Percentiles rank a stretch among this genome's conserved stretches.
These are phyloP conservation scores for Epistrophe grossulariae DNA, from an alignment of 2,888 invertebrate species.

Conservation along the genomic window DNA sequence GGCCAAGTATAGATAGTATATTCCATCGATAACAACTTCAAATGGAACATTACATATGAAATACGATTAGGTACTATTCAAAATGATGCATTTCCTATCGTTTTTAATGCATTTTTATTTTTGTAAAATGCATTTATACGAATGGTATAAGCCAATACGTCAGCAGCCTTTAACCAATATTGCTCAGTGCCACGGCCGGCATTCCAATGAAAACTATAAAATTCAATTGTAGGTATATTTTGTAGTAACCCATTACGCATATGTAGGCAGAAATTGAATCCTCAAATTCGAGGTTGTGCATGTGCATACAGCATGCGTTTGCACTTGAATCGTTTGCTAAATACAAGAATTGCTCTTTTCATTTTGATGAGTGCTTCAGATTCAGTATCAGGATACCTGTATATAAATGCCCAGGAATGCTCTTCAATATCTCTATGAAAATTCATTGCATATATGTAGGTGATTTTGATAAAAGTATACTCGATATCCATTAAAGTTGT, in stretches of 20 bases:
- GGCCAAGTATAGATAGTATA: too few relatives aligned
- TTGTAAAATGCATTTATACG: neutral
- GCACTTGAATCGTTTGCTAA: conserved; percentile 29
- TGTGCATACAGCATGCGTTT: neutral
- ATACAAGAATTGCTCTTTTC: conserved; percentile 47
- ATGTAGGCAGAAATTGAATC: neutral
- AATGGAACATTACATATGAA: neutral
- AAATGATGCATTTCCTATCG: neutral
- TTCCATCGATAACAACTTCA: neutral
- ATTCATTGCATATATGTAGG: conserved; percentile 5
- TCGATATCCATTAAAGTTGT: neutral
- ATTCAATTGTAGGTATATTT: conserved; percentile 4
- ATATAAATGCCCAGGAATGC: neutral
- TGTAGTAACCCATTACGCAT: neutral
- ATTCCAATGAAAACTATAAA: conserved; percentile 1
- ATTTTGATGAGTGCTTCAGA: neutral
- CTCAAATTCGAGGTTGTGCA: conserved; percentile 12
- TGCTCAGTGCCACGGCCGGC: too few relatives aligned
- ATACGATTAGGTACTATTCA: neutral
- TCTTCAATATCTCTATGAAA: conserved; percentile 17
- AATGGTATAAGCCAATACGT: neutral
- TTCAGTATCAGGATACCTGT: neutral
- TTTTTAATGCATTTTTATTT: neutral
- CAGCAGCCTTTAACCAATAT: neutral
- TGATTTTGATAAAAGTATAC: conserved; percentile 29